Evolutionary conservation across 1,140 invertebrate species (phyloP).

Genomic region (Heterodera schachtii): DNA sequence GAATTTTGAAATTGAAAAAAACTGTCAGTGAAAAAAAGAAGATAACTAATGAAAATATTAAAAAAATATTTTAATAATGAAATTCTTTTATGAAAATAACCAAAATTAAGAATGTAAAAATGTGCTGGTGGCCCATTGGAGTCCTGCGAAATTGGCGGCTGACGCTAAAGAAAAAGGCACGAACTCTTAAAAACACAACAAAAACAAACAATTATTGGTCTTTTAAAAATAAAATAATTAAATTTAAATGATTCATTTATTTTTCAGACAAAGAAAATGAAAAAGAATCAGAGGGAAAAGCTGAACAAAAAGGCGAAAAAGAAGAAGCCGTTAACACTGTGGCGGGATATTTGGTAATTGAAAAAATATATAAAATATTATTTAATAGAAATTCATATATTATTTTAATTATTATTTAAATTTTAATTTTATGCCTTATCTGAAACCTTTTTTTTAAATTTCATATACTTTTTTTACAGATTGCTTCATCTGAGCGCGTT

Average conservation of each 20-base stretch:
- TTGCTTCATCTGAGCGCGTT: constrained; percentile 34
- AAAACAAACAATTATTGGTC: not conserved
- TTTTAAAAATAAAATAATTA: not conserved
- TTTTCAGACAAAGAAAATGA: constrained; percentile 15
- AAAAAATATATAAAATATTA: not conserved
- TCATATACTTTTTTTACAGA: too few relatives aligned
- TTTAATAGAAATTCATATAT: too few relatives aligned
- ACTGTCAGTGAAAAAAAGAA: too few relatives aligned
- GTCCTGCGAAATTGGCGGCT: constrained; percentile 8
- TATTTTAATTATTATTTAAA: too few relatives aligned
- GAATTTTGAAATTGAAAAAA: too few relatives aligned
- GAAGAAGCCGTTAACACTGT: constrained; percentile 12
- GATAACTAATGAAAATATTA: too few relatives aligned
- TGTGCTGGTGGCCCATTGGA: constrained; percentile 33
- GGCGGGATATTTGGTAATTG: constrained; percentile 41
- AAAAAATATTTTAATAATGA: too few relatives aligned
- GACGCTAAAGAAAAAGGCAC: not conserved
- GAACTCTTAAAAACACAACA: not conserved
- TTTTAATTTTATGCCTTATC: too few relatives aligned
- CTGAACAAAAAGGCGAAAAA: not conserved
- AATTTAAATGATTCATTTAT: too few relatives aligned
- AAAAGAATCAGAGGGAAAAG: constrained; percentile 18
- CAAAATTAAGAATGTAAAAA: not conserved
- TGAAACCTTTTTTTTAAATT: too few relatives aligned
- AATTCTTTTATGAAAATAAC: not conserved